Evolutionary conservation across 2,888 invertebrate genomes (phyloP).

Genomic region (Tubulanus polymorphus): DNA sequence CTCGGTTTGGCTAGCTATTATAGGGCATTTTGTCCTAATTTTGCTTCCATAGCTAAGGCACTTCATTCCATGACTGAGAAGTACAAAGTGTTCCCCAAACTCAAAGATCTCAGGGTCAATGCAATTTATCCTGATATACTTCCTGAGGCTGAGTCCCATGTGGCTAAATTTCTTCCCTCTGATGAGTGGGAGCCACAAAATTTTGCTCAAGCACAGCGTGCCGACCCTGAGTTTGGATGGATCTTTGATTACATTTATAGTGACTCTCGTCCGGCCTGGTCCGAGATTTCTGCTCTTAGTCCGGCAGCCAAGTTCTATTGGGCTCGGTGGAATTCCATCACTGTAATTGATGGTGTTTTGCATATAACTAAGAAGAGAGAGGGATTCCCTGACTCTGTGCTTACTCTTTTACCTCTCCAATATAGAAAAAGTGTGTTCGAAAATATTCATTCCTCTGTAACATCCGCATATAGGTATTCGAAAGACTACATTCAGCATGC

Average conservation of each 20-base stretch:
- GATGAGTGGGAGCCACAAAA: no score
- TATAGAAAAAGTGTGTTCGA: neutral
- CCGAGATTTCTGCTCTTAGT: slow-evolving; percentile 1
- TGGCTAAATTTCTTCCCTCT: no score
- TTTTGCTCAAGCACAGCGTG: no score
- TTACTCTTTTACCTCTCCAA: no score
- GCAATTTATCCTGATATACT: no score
- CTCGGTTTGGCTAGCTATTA: slow-evolving; percentile 22
- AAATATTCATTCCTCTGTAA: slow-evolving; percentile 1
- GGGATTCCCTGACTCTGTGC: no score
- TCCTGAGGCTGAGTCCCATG: no score
- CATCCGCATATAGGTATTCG: slow-evolving; percentile 3
- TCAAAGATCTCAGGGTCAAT: no score
- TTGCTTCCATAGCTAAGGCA: slow-evolving; percentile 19
- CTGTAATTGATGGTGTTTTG: neutral
- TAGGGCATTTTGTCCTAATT: slow-evolving; percentile 17
- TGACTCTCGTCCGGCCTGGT: slow-evolving; percentile 3
- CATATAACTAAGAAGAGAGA: neutral
- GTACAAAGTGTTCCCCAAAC: slow-evolving; percentile 2
- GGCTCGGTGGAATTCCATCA: slow-evolving; percentile 1
- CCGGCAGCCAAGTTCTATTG: neutral
- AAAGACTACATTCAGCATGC: slow-evolving; percentile 2
- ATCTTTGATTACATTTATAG: no score
- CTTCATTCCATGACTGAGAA: slow-evolving; percentile 14
- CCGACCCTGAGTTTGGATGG: no score